A percentile compares a stretch with the other conserved stretches of the same genome.
Conservation (phyloP, 2,797 vertebrate species). For the Arvicola amphibius region DNA sequence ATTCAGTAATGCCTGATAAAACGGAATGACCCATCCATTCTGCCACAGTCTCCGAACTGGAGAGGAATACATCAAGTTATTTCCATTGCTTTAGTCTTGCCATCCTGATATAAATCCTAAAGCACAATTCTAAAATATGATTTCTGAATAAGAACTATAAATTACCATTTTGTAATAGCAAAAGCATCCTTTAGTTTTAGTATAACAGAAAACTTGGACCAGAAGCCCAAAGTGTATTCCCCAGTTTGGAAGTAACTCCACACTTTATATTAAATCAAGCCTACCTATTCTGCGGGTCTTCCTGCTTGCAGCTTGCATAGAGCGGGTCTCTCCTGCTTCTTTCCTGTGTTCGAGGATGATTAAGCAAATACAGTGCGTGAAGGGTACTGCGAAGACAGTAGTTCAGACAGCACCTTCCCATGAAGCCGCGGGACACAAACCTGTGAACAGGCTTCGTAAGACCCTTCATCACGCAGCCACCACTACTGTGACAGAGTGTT, state of each 20-base stretch:
- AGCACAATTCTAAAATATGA: background rate
- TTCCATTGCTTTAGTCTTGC: conserved; percentile 42
- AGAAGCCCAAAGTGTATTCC: background rate
- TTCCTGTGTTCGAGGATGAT: background rate
- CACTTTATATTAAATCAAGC: conserved; percentile 32
- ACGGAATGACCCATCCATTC: background rate
- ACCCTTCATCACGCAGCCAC: background rate
- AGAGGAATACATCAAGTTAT: background rate
- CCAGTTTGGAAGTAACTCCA: conserved; percentile 11
- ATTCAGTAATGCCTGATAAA: conserved; percentile 60
- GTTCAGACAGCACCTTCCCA: background rate
- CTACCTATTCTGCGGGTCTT: conserved; percentile 30
- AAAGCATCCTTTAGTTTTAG: conserved; percentile 17
- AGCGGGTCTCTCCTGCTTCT: background rate
- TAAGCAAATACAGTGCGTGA: conserved; percentile 28
- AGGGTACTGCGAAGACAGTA: conserved; percentile 26
- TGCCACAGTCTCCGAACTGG: conserved; percentile 41
- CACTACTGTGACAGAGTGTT: background rate
- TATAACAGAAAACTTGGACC: background rate
- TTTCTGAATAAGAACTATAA: conserved; percentile 36
- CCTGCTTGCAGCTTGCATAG: background rate
- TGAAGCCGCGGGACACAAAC: conserved; percentile 11
- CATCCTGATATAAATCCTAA: conserved; percentile 49
- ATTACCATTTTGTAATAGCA: conserved; percentile 30
- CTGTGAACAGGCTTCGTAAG: background rate